These are phyloP conservation scores for Cyphomyrus discorhynchus DNA, from an alignment of 2,113 vertebrate genomes.

Conservation along the genomic window DNA sequence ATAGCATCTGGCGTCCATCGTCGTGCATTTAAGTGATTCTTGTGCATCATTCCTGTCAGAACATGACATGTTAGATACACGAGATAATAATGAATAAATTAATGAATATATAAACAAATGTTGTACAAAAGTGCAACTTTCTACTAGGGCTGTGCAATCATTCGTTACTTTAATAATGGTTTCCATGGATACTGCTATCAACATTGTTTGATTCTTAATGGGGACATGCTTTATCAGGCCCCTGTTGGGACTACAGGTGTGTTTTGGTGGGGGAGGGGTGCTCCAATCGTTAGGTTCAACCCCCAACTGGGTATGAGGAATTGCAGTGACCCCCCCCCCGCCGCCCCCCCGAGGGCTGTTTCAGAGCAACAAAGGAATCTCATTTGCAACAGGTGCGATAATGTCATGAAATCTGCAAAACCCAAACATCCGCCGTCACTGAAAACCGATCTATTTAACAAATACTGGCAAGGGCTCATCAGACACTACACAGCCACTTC, in stretches of 20 bases:
- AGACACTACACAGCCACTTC: background rate
- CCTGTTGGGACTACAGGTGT: constrained; percentile 22
- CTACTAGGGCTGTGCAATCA: background rate
- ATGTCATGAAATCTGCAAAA: constrained; percentile 33
- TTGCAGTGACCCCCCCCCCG: constrained; percentile 30
- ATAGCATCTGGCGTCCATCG: background rate
- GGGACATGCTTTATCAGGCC: background rate
- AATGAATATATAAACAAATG: too few species aligned
- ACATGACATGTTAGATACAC: too few species aligned
- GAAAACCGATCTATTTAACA: background rate
- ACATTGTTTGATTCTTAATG: background rate
- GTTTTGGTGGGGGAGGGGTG: constrained; percentile 10
- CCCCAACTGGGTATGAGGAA: constrained; percentile 21
- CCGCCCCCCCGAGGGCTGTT: constrained; percentile 37
- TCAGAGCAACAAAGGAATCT: constrained; percentile 40
- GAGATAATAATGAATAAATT: too few species aligned
- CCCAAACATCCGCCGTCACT: constrained; percentile 39
- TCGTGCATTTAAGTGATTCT: too few species aligned
- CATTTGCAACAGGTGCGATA: constrained; percentile 46
- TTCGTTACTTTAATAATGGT: background rate
- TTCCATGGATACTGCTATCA: background rate
- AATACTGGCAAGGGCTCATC: background rate
- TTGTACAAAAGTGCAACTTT: too few species aligned
- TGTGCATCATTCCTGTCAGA: too few species aligned
- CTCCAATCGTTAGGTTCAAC: background rate